Base-by-base conservation (phyloP, 2,888 invertebrate species). In the Nematopogon swammerdamellus region DNA sequence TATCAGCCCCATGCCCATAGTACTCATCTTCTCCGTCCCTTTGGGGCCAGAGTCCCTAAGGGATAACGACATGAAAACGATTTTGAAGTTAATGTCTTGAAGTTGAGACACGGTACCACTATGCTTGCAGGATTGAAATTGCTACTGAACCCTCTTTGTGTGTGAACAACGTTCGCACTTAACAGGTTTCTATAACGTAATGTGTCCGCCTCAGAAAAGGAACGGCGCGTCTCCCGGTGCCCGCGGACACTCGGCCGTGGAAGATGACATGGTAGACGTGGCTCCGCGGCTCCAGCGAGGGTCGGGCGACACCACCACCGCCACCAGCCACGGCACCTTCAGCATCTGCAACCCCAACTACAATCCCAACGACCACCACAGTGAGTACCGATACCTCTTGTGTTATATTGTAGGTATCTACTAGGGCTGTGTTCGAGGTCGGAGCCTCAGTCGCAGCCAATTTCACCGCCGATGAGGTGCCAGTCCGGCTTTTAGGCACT, bases 301-400 rank as follows among this genome's bases (percentile, higher is more conserved):
- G 53, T 67, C 64, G 51, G 63, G 65, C 18, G 63, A 63, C 2
- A 67, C 65, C 52, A 61, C 64, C 36, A 69, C 73, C 2, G 76
- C 77, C 20, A 75, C 76, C 45, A 71, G 59, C 59, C 77, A 76
- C 63, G 77, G 76, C 45, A 76, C 76, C 43, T 77, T 77, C 57
- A 72, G 74, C 53, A 63, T 77, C 1, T 75, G 74, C 60, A 77
- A 77, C 43, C 51, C 45, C 17, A 19, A 29, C 50, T 71, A 73
- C 56, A 55, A 62, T 30, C 64, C 64, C 4, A 61, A 72, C 20
- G 64, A 63, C 52, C 67, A 4, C 25, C 4, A 25, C 70, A 29
- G 62, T n/a, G 16, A 43, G 17, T 43, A 43, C 44, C 4, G 19
- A 42, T 2, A 20, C 20, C 14, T 25, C 20, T 43, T 25, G 4